Conservation (phyloP, 2,797 vertebrate species). For the Aeoliscus strigatus region DNA sequence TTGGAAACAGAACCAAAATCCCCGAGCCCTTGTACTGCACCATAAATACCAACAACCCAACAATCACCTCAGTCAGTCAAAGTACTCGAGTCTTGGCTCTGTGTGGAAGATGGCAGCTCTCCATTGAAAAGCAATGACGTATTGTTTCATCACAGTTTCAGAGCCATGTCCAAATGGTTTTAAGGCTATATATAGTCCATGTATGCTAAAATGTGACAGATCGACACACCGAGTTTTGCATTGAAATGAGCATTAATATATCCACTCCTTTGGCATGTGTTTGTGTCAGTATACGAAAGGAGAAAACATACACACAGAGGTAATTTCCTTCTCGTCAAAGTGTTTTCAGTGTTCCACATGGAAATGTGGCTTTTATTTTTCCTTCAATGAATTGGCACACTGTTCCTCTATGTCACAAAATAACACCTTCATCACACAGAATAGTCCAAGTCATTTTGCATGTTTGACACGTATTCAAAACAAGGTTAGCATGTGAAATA, state of each 20-base stretch:
- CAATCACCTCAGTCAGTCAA: conserved; percentile 48
- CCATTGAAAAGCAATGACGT: conserved; percentile 4
- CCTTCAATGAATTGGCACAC: conserved; percentile 53
- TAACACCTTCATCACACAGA: conserved; percentile 47
- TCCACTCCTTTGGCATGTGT: too few species aligned
- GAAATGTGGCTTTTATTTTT: conserved; percentile 53
- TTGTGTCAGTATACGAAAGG: neutral
- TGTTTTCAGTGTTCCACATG: conserved; percentile 8
- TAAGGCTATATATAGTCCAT: conserved; percentile 7
- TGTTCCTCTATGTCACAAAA: conserved; percentile 56
- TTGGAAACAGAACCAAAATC: conserved; percentile 32
- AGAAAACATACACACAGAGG: neutral
- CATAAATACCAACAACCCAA: conserved; percentile 16
- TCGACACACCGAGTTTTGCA: too few species aligned
- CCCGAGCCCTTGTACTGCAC: conserved; percentile 26
- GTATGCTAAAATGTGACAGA: too few species aligned
- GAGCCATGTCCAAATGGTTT: conserved; percentile 17
- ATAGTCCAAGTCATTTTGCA: conserved; percentile 46
- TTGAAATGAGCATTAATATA: too few species aligned
- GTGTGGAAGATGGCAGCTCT: conserved; percentile 7
- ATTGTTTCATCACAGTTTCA: conserved; percentile 19
- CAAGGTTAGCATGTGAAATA: conserved; percentile 40
- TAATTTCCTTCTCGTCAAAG: too few species aligned
- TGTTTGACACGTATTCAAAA: conserved; percentile 49
- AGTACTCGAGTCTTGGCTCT: conserved; percentile 16